Percentiles rank a stretch among this genome's conserved stretches.
Conservation (phyloP, 1,140 invertebrate genomes). For the Zaprionus ornatus region DNA sequence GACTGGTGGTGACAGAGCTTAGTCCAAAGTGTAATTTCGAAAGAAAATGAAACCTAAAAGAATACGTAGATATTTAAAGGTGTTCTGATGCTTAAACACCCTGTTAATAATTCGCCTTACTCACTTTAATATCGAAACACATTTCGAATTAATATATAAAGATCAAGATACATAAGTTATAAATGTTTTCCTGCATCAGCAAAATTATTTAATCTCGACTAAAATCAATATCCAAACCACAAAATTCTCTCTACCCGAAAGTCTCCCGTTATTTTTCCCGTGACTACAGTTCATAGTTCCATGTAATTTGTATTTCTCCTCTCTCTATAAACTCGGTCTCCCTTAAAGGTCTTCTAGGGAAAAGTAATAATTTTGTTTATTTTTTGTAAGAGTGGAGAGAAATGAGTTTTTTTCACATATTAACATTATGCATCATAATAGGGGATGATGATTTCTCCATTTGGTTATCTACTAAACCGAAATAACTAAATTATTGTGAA, state of each 20-base stretch:
- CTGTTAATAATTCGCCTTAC: background rate
- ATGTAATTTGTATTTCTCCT: background rate
- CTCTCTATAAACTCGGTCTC: background rate
- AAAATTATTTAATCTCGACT: background rate
- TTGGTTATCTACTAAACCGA: constrained; percentile 42
- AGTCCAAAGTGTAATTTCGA: constrained; percentile 39
- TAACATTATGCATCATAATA: constrained; percentile 17
- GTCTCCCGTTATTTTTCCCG: background rate
- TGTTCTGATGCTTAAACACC: background rate
- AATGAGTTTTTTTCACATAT: constrained; percentile 32
- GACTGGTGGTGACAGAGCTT: constrained; percentile 63
- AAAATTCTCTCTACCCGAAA: background rate
- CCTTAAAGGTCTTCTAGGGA: background rate
- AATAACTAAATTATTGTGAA: constrained; percentile 43
- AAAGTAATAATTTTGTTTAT: constrained; percentile 13
- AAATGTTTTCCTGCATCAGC: background rate
- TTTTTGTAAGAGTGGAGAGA: background rate
- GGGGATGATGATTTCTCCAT: constrained; percentile 45
- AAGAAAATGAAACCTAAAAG: background rate
- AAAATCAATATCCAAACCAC: background rate
- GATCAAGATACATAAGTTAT: background rate
- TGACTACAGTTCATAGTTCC: background rate
- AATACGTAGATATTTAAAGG: background rate
- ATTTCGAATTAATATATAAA: background rate
- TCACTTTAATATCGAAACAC: background rate